Evolutionary conservation across 53 echinoderm and acorn worm genomes (phyloP).

Genomic region (Astropecten irregularis): DNA sequence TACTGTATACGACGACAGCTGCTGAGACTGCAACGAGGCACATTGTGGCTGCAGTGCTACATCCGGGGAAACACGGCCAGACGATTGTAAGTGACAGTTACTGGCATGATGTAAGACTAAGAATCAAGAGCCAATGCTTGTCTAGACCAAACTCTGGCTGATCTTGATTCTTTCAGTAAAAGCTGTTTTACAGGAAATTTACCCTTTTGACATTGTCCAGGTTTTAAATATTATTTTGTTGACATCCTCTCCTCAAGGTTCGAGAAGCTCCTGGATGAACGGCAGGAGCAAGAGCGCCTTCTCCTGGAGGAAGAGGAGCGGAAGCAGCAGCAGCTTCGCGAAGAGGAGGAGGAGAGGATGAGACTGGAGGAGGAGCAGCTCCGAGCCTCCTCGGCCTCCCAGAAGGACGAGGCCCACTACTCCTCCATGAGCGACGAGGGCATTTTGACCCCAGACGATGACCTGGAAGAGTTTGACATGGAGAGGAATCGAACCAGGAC

Average conservation of each 20-base stretch:
- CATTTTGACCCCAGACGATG: conserved; percentile 85
- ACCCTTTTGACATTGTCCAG: no score
- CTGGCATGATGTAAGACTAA: no score
- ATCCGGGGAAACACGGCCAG: conserved; percentile 68
- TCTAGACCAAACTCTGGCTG: no score
- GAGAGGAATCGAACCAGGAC: conserved; percentile 83
- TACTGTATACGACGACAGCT: conserved; percentile 37
- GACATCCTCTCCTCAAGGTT: conserved; percentile 61
- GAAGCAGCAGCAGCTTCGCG: background rate
- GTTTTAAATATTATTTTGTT: no score
- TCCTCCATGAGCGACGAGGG: conserved; percentile 96
- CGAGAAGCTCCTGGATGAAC: conserved; percentile 65
- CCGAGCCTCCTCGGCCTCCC: background rate
- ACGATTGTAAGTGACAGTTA: conserved; percentile 54
- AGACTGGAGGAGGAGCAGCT: conserved; percentile 40
- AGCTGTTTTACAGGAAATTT: no score
- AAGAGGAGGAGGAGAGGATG: background rate
- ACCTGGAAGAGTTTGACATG: conserved; percentile 80
- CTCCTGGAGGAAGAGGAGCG: conserved; percentile 44
- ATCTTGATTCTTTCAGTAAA: no score
- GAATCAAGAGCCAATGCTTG: no score
- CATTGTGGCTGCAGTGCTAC: conserved; percentile 77
- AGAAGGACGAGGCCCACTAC: conserved; percentile 75
- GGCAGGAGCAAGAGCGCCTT: conserved; percentile 52
- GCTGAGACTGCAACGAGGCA: conserved; percentile 66